Evolutionary conservation across 2,797 vertebrate species (phyloP), one percentile per base, ranked within the genome.

Genomic region (Sebastolobus alascanus): DNA sequence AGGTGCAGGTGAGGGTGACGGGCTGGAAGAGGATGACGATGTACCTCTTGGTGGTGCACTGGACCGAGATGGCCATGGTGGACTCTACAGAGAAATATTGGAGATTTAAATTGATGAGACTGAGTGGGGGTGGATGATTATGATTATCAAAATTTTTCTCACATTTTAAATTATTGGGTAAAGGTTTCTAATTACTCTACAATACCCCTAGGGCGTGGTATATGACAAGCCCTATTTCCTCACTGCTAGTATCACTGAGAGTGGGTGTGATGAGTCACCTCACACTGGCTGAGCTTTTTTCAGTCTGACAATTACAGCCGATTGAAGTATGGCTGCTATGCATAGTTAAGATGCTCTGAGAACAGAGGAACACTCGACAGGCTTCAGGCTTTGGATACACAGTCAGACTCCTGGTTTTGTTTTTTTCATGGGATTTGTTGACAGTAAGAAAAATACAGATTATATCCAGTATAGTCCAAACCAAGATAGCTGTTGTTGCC

Each of bases 21-120:
- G 96, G 97, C 94, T 98, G 97, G 93, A 98, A 98, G 0, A 98
- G 95, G 89, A 97, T 97, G 59, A 95, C 96, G 27, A 98, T 90
- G 3, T 96, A 95, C 90, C 93, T 96, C 82, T 96, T 96, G 37
- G 91, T 83, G 1, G 92, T 90, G 63, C 96, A 95, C 0, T 91
- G 87, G 56, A 98, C 97, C 18, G 95, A 93, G 61, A 98, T 78
- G 1, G 92, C 94, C 13, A 72, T 52, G 69, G 89, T 68, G 25
- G 92, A 93, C 52, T 93, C 97, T 98, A 18, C 8, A 76, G 56
- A 55, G 33, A 84, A 50, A 72, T 5, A 64, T 2, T 25, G 6
- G 27, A 61, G 27, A 50, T 40, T 68, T 35, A 56, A 5, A 22
- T 2, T 7, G 5, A 59, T 56, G 8, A 65, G 8, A n/a, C 9